A percentile compares a stretch with the other conserved stretches of the same genome.
These are phyloP conservation scores for Lutjanus argentimaculatus DNA, from an alignment of 2,797 vertebrate genomes.

Conservation along the genomic window DNA sequence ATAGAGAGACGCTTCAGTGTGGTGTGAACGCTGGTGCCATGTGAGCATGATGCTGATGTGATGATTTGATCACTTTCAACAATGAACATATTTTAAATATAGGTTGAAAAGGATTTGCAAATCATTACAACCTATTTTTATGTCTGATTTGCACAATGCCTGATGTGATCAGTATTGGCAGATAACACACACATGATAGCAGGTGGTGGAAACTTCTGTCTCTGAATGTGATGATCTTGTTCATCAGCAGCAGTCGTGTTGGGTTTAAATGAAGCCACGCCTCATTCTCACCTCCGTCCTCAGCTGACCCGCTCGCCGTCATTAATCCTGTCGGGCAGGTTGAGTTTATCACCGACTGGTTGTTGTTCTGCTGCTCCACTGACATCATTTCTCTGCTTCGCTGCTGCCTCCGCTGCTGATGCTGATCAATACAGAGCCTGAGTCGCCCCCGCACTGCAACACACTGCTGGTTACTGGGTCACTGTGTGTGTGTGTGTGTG, in stretches of 20 bases:
- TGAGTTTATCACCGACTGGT: neutral
- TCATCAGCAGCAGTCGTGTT: neutral
- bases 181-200: too few species aligned
- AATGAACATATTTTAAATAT: too few species aligned
- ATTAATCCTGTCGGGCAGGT: neutral
- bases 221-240: too few species aligned
- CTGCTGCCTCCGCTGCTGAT: slow-evolving; percentile 10
- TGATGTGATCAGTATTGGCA: too few species aligned
- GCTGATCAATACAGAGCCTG: slow-evolving; percentile 47
- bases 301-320: neutral
- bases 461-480: neutral
- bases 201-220: too few species aligned
- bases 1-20: too few species aligned
- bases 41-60: too few species aligned
- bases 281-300: neutral
- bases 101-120: too few species aligned
- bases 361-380: slow-evolving; percentile 32
- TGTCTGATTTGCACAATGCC: too few species aligned
- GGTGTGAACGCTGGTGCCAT: too few species aligned
- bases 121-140: too few species aligned
- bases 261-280: neutral
- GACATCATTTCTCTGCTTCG: slow-evolving; percentile 49
- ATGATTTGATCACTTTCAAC: too few species aligned
- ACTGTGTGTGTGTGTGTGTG: neutral
- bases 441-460: neutral